Percentiles rank a stretch among this genome's conserved stretches.
Conservation (phyloP, 2,797 vertebrate genomes). For the Antrozous pallidus region DNA sequence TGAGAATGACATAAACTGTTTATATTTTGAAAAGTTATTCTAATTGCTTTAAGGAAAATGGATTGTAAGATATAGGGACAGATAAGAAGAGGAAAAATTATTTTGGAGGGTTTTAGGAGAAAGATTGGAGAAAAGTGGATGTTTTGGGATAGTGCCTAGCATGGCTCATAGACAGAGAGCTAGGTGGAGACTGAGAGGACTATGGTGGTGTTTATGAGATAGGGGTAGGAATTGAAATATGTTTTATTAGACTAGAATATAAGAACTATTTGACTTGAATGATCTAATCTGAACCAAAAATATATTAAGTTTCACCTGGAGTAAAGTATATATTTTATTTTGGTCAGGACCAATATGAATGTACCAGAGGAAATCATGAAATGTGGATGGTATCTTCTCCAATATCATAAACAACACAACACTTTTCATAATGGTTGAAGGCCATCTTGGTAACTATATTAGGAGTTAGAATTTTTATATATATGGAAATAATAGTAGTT, state of each 20-base stretch:
- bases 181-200: not conserved
- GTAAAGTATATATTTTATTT: constrained; percentile 46
- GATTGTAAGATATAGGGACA: not conserved
- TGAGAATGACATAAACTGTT: not conserved
- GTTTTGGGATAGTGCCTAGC: not conserved
- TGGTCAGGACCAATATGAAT: constrained; percentile 3
- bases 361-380: constrained; percentile 40
- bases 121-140: not conserved
- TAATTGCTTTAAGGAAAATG: not conserved
- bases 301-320: constrained; percentile 3
- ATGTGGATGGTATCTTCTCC: not conserved
- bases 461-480: not conserved
- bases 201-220: not conserved
- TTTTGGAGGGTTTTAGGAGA: not conserved
- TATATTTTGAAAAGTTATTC: not conserved
- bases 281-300: not conserved
- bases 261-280: constrained; percentile 16
- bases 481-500: not conserved
- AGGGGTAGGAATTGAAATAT: not conserved
- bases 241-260: not conserved
- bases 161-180: not conserved
- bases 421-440: not conserved
- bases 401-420: constrained; percentile 16
- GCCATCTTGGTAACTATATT: not conserved
- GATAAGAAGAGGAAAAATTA: not conserved